Evolutionary conservation across 2,797 vertebrate genomes (phyloP).

Genomic region (Orientallactaga sibirica): DNA sequence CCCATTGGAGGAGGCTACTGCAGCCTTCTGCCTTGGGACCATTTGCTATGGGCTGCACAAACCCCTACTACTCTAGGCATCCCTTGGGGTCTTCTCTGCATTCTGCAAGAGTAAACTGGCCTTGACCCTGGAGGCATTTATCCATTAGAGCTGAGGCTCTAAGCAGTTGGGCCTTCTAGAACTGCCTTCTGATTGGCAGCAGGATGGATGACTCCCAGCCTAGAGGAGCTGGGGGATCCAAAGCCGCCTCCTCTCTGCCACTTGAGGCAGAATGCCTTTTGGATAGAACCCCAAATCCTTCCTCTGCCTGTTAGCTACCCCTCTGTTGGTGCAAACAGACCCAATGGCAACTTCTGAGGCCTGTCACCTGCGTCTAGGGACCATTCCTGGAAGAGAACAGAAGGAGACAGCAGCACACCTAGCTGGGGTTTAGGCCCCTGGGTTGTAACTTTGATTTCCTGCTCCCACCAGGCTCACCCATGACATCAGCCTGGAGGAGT

Average conservation of each 20-base stretch:
- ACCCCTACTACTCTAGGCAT: background rate
- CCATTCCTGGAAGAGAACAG: background rate
- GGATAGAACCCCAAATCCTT: background rate
- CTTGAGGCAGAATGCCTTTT: conserved; percentile 33
- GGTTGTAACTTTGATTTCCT: conserved; percentile 73
- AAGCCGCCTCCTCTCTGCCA: background rate
- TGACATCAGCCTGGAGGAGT: conserved; percentile 98
- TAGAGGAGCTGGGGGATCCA: background rate
- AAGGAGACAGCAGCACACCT: background rate
- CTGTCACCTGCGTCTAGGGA: background rate
- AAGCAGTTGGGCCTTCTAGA: conserved; percentile 64
- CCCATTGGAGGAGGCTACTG: background rate
- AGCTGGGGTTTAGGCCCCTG: background rate
- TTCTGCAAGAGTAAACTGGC: background rate
- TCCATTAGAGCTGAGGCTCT: conserved; percentile 33
- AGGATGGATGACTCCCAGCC: background rate
- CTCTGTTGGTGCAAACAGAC: background rate
- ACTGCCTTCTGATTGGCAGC: conserved; percentile 55
- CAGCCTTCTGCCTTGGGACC: background rate
- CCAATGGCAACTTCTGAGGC: background rate
- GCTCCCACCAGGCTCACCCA: conserved; percentile 94
- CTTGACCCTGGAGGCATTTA: conserved; percentile 51
- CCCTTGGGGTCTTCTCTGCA: background rate
- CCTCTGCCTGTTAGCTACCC: background rate
- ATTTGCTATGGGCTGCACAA: background rate